phyloP scores from a whole-genome alignment of 2,888 invertebrate species.

The Euphydryas editha region DNA sequence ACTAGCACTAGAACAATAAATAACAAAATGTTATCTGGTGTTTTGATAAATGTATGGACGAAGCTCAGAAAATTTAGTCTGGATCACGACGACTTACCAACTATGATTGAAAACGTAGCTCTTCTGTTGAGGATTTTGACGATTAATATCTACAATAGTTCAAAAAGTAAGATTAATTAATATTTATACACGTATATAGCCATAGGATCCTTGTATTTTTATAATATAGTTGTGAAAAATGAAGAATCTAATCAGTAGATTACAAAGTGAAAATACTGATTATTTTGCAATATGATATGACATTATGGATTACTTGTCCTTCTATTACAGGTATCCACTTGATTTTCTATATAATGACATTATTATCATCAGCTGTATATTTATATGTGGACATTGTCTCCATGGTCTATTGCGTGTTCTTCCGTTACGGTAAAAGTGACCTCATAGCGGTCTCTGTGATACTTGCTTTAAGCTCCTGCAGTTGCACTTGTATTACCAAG shows the following conservation, averaged over 20 bases:
- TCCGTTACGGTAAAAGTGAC: constrained; percentile 6
- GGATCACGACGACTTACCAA: constrained; percentile 21
- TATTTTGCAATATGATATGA: no score
- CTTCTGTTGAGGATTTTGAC: constrained; percentile 23
- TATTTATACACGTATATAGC: no score
- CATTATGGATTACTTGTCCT: no score
- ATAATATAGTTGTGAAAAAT: no score
- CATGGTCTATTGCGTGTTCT: constrained; percentile 4
- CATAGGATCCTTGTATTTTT: no score
- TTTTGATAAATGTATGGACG: background rate
- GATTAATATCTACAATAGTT: constrained; percentile 24
- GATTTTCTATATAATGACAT: constrained; percentile 10
- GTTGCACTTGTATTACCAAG: constrained; percentile 10
- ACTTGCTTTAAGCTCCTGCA: constrained; percentile 10
- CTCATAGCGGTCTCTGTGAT: background rate
- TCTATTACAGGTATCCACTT: constrained; percentile 17
- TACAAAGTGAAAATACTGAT: no score
- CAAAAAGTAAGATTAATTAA: constrained; percentile 25
- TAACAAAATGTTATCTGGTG: background rate
- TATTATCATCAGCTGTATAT: background rate
- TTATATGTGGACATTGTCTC: constrained; percentile 15
- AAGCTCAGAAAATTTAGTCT: constrained; percentile 21
- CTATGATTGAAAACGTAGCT: constrained; percentile 21
- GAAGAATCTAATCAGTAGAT: no score
- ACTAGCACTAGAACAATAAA: no score